Conservation (phyloP, 2,797 vertebrate genomes). For the Poecilia picta region DNA sequence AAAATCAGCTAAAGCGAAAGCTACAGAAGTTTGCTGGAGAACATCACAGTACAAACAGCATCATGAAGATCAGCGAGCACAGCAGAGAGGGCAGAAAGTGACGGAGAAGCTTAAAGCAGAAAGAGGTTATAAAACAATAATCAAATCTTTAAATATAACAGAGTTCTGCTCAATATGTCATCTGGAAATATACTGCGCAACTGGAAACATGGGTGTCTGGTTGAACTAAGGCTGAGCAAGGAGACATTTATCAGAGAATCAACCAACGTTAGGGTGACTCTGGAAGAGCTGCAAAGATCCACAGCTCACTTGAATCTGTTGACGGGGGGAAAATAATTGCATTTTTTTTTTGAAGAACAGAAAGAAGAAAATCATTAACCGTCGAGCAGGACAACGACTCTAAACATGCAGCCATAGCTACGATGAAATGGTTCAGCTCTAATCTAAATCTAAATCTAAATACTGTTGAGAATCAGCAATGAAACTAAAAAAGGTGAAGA, state of each 20-base stretch:
- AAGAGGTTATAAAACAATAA: neutral
- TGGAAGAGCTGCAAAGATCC: neutral
- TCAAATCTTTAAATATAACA: neutral
- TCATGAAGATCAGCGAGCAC: neutral
- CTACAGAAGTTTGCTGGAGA: neutral
- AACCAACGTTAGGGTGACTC: neutral
- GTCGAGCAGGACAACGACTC: neutral
- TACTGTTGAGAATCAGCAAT: neutral
- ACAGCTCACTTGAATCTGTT: neutral
- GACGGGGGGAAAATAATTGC: neutral
- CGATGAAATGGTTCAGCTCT: neutral
- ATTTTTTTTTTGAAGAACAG: neutral
- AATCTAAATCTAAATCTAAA: neutral
- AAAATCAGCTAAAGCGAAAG: neutral
- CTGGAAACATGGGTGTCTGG: neutral
- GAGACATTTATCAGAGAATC: neutral
- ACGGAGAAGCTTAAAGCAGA: neutral
- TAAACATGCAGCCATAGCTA: neutral
- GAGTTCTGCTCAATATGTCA: neutral
- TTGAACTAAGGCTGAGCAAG: neutral
- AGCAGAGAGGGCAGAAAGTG: neutral
- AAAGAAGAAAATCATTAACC: neutral
- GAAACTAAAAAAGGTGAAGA: neutral
- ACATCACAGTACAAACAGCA: neutral
- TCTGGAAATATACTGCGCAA: neutral